Conservation (phyloP, 2,888 invertebrate species). For the Oscheius sp. region DNA sequence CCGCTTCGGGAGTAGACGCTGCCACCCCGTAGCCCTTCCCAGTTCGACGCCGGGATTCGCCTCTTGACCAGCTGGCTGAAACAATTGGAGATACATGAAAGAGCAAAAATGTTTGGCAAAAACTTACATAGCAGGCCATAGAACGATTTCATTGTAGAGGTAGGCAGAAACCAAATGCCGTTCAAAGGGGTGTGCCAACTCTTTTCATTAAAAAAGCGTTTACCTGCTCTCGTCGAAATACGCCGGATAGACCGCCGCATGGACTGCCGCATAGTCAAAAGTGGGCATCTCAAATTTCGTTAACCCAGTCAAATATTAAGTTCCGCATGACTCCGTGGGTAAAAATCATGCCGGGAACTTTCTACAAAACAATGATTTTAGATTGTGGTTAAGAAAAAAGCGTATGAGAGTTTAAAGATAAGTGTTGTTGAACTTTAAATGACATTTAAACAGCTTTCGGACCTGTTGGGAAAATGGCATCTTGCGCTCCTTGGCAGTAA, state of each 20-base stretch:
- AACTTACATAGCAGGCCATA: constrained; percentile 12
- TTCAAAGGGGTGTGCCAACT: constrained; percentile 13
- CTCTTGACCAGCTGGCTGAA: constrained; percentile 41
- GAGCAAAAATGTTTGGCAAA: background rate
- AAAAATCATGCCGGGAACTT: no score
- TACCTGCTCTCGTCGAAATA: constrained; percentile 26
- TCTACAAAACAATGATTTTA: no score
- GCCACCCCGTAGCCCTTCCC: constrained; percentile 58
- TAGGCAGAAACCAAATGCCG: background rate
- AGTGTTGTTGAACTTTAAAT: no score
- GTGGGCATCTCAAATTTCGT: constrained; percentile 27
- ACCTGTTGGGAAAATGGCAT: background rate
- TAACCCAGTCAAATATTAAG: constrained; percentile 13
- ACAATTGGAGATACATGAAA: background rate
- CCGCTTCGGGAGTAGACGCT: constrained; percentile 52
- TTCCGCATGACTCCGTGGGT: background rate
- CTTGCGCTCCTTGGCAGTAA: constrained; percentile 15
- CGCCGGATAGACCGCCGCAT: constrained; percentile 29
- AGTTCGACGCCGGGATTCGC: constrained; percentile 22
- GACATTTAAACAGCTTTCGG: no score
- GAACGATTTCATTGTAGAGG: background rate
- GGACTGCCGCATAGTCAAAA: constrained; percentile 25
- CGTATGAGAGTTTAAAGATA: no score
- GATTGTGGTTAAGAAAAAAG: no score
- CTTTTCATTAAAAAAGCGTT: constrained; percentile 11